Evolutionary conservation across 2,113 vertebrate species (phyloP).

Genomic region (Mustela nigripes): DNA sequence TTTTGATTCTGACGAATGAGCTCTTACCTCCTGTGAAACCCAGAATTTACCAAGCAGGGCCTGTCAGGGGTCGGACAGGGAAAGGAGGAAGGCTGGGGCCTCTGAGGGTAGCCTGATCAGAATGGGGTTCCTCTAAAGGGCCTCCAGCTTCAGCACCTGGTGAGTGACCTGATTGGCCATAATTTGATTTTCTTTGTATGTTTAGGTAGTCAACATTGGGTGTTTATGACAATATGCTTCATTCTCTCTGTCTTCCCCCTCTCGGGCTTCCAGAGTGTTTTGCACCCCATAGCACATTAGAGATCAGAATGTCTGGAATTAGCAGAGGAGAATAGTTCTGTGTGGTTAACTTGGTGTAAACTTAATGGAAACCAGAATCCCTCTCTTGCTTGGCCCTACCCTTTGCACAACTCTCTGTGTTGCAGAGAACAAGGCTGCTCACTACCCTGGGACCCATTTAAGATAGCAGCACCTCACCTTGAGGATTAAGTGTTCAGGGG

Average conservation of each 20-base stretch:
- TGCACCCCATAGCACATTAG: neutral
- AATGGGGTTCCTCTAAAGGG: neutral
- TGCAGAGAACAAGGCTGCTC: neutral
- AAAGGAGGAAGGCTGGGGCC: neutral
- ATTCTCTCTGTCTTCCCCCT: neutral
- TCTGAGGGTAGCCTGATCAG: too few relatives aligned
- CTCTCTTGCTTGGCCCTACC: neutral
- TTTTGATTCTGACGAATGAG: neutral
- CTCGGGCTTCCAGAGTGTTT: neutral
- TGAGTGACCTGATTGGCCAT: neutral
- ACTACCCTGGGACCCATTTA: neutral
- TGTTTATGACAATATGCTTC: neutral
- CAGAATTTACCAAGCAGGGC: neutral
- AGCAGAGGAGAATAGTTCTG: neutral
- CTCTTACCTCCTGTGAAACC: neutral
- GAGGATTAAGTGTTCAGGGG: neutral
- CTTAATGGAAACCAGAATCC: conserved; percentile 37
- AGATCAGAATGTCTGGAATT: neutral
- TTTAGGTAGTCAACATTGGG: neutral
- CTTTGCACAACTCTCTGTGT: neutral
- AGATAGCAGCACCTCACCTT: neutral
- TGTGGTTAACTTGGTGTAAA: neutral
- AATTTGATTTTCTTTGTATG: neutral
- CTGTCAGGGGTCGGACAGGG: neutral
- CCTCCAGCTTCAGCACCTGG: neutral